Evolutionary conservation across 2,113 vertebrate species (phyloP), one percentile per base, ranked within the genome.

Genomic region (Seriola dumerili): DNA sequence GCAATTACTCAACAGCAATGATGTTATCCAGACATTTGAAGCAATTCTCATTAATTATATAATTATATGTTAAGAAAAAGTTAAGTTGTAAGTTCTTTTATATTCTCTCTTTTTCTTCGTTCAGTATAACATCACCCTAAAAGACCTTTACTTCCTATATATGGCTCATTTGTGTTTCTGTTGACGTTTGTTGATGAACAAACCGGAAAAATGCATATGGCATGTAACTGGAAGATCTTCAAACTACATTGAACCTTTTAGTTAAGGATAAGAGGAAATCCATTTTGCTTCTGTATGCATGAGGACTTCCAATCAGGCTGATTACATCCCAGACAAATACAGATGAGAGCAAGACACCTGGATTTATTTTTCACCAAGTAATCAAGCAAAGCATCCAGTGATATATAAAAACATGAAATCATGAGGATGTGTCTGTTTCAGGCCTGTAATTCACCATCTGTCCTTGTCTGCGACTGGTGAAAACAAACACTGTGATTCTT

Each of bases 351-450:
- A 72, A 76, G 71, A 87, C 76, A 84, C 55, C 57, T 80, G 80
- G 81, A 76, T 85, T 85, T 70, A 50, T 90, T 72, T 46, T 71
- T 52, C 71, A 58, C 59, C 34, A 48, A 62, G 63, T 61, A 72
- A 84, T 82, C 67, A 72, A 13, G 50, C 65, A 71, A 86, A 86
- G 69, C 68, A 84, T 65, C 44, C 32, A 57, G 58, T 0, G 4
- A 86, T 89, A 78, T 76, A 91, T 90, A 72, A 80, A 90, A 89
- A 79, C 63, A 86, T 82, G 76, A 87, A 87, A 85, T 77, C 71
- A 62, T 11, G 42, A 81, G 57, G 36, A 85, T 75, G 86, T 25
- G 10, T 69, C 70, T 48, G 16, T 64, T 79, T 55, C 12, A 38
- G 82, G n/a, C 64, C 42, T 34, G 21, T 46, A 29, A 44, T 59